Conservation (phyloP, 2,113 vertebrate genomes). For the Atherinomorus stipes region DNA sequence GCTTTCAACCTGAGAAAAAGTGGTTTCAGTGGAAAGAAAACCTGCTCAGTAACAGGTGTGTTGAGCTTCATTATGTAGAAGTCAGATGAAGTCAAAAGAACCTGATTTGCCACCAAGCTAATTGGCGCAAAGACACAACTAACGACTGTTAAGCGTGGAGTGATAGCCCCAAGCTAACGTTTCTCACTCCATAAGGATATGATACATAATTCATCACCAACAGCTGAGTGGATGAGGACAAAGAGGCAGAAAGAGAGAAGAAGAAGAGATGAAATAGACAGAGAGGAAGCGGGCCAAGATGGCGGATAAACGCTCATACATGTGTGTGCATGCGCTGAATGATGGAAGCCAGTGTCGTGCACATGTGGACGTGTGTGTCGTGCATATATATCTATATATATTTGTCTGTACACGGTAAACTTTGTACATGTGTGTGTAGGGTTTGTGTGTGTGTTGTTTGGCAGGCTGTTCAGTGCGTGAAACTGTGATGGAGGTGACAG, state of each 20-base stretch:
- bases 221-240: slow-evolving; percentile 77
- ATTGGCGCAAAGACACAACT: slow-evolving; percentile 76
- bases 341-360: slow-evolving; percentile 41
- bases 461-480: slow-evolving; percentile 60
- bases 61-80: slow-evolving; percentile 67
- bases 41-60: slow-evolving; percentile 53
- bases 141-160: slow-evolving; percentile 77
- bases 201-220: slow-evolving; percentile 79
- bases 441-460: slow-evolving; percentile 30
- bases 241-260: slow-evolving; percentile 49
- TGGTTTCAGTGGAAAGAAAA: slow-evolving; percentile 7
- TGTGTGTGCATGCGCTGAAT: slow-evolving; percentile 5
- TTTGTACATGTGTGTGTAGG: slow-evolving; percentile 3
- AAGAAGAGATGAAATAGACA: slow-evolving; percentile 33
- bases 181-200: slow-evolving; percentile 80
- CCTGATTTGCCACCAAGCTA: slow-evolving; percentile 70
- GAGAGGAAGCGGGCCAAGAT: slow-evolving; percentile 40
- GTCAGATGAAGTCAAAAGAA: slow-evolving; percentile 43
- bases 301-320: slow-evolving; percentile 27
- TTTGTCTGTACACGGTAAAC: neutral
- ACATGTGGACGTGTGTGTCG: slow-evolving; percentile 45
- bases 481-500: slow-evolving; percentile 72
- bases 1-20: too few relatives aligned
- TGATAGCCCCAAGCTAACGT: slow-evolving; percentile 74
- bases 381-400: neutral